Base-by-base conservation (phyloP, 2,888 invertebrate species). In the Agrochola macilenta region DNA sequence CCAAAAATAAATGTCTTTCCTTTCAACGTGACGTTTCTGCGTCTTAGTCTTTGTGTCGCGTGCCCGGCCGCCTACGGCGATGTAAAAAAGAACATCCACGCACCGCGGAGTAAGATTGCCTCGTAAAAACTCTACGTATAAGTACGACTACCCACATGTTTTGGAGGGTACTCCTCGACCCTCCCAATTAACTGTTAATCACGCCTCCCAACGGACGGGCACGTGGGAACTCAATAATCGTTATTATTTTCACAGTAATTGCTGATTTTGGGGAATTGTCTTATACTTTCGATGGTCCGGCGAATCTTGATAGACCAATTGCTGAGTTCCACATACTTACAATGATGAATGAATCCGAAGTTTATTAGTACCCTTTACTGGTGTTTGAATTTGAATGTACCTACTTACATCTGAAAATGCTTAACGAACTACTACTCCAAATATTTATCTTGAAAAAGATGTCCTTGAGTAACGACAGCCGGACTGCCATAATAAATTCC, bases 41-140 rank as follows among this genome's bases (percentile, higher is more conserved):
- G 64, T 57, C 26, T 69, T 91, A 90, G 39, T 94, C 93, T 93
- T 87, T 93, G 93, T 5, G 76, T 73, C 83, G 75, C 89, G 90
- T 89, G 91, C 86, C 89, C 89, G 88, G 90, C 84, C 88, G 93
- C 93, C 91, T 89, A 89, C 91, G 92, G 94, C 93, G 88, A 90
- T 91, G 94, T 93, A 94, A 95, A 94, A 94, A 95, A 94, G 94
- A 93, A 92, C 93, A 92, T 91, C 91, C 93, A 93, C 93, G 94
- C 93, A 93, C 87, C 86, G 89, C 93, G 93, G 92, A 90, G 92
- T 93, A 95, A 95, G 95, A 95, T 95, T 94, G 93, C 93, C 93
- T 94, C 94, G 93, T 95, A 94, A 95, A 94, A 94, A 92, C 90
- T 90, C 90, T 89, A 88, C 89, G 87, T 90, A 90, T 87, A 87